A percentile compares a stretch with the other conserved stretches of the same genome.
phyloP scores from a whole-genome alignment of 2,888 invertebrate genomes.

The Acleris emargana region DNA sequence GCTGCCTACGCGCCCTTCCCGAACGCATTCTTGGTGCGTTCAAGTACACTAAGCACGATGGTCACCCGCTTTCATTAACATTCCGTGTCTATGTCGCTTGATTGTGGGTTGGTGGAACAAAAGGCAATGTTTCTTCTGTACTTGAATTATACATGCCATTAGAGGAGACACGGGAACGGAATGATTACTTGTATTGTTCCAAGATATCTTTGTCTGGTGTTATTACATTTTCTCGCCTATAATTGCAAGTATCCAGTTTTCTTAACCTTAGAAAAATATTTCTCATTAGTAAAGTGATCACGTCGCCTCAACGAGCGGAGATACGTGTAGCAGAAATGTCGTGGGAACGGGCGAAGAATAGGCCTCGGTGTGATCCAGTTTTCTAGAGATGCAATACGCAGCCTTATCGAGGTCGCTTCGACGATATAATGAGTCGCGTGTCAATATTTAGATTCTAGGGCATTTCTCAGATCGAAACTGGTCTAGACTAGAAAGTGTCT shows the following conservation, averaged over 20 bases:
- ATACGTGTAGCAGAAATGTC: slow-evolving; percentile 66
- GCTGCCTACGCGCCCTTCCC: slow-evolving; percentile 65
- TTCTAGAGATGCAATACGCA: slow-evolving; percentile 68
- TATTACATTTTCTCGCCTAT: slow-evolving; percentile 20
- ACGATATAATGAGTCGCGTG: slow-evolving; percentile 64
- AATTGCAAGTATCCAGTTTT: slow-evolving; percentile 45
- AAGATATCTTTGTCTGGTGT: slow-evolving; percentile 22
- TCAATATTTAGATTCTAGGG: slow-evolving; percentile 71
- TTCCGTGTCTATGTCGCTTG: slow-evolving; percentile 46
- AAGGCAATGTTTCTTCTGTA: slow-evolving; percentile 37
- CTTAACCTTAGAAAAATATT: slow-evolving; percentile 62
- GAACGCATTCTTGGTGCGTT: slow-evolving; percentile 65
- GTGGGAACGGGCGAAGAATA: slow-evolving; percentile 77
- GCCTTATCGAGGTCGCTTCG: slow-evolving; percentile 73
- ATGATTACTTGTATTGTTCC: slow-evolving; percentile 44
- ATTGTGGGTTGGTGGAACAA: slow-evolving; percentile 38
- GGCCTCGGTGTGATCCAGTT: slow-evolving; percentile 73
- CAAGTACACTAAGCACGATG: slow-evolving; percentile 56
- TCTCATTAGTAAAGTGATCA: slow-evolving; percentile 72
- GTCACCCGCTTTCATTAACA: slow-evolving; percentile 58
- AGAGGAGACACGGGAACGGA: slow-evolving; percentile 41
- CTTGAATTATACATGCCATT: slow-evolving; percentile 36
- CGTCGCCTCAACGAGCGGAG: slow-evolving; percentile 65
- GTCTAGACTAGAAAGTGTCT: slow-evolving; percentile 49
- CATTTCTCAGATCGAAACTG: slow-evolving; percentile 51